A percentile compares a stretch with the other conserved stretches of the same genome.
phyloP scores from a whole-genome alignment of 2,888 invertebrate species.

The Synergus japonicus region DNA sequence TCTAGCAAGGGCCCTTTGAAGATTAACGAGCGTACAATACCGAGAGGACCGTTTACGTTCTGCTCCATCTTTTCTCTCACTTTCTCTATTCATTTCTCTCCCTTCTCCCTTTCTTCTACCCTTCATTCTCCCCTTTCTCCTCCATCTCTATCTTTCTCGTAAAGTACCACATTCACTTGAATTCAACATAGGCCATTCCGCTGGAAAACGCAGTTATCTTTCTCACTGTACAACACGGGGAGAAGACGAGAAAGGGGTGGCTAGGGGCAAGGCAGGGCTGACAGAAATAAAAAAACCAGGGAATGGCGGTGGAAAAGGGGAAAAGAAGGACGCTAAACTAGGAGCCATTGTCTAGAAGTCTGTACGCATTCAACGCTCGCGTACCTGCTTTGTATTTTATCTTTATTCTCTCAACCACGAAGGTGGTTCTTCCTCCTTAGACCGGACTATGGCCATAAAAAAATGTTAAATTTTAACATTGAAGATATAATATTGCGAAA shows the following conservation, averaged over 20 bases:
- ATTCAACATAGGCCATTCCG: constrained; percentile 55
- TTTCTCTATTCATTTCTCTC: constrained; percentile 45
- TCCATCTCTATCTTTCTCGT: constrained; percentile 39
- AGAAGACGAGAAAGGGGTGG: constrained; percentile 48
- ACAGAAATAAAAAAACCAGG: constrained; percentile 50
- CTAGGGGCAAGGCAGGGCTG: constrained; percentile 41
- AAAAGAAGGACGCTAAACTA: constrained; percentile 55
- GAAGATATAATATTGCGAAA: not conserved
- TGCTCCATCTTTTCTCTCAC: constrained; percentile 44
- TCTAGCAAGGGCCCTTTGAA: constrained; percentile 57
- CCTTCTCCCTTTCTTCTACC: constrained; percentile 18
- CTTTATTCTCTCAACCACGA: constrained; percentile 32
- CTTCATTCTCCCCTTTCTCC: constrained; percentile 3
- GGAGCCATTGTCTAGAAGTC: constrained; percentile 58
- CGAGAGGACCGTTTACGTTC: constrained; percentile 48
- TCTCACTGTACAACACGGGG: constrained; percentile 26
- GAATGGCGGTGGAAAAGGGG: constrained; percentile 46
- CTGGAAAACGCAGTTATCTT: constrained; percentile 64
- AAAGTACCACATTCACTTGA: constrained; percentile 52
- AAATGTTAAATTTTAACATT: not conserved
- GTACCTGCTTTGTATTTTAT: constrained; percentile 38
- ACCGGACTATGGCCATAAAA: not conserved
- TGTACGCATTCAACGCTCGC: constrained; percentile 52
- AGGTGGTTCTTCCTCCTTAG: constrained; percentile 5
- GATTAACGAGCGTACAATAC: constrained; percentile 59